A percentile compares a stretch with the other conserved stretches of the same genome.
phyloP scores from a whole-genome alignment of 2,888 invertebrate species.

The Hoplodrina ambigua region DNA sequence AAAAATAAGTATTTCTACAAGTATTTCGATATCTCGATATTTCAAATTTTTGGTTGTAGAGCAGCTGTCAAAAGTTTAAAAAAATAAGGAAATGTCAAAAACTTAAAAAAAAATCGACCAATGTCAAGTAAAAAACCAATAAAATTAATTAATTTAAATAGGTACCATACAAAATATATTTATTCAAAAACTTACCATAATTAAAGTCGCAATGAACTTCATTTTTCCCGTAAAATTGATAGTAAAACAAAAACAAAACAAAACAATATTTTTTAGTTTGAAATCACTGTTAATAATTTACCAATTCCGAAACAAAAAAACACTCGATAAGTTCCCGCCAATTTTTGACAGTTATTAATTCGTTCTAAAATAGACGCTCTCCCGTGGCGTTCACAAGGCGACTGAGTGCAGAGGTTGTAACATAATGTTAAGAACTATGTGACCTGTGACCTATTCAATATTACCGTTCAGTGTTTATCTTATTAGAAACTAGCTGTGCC shows the following conservation, averaged over 20 bases:
- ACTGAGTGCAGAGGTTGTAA: slow-evolving; percentile 54
- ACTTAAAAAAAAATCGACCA: too few species aligned
- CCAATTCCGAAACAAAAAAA: neutral
- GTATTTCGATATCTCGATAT: too few species aligned
- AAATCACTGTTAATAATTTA: too few species aligned
- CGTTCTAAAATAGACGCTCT: slow-evolving; percentile 45
- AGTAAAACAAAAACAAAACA: neutral
- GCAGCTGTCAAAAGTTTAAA: too few species aligned
- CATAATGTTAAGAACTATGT: slow-evolving; percentile 22
- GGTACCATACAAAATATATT: too few species aligned
- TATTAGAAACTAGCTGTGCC: slow-evolving; percentile 37
- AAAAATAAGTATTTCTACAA: too few species aligned
- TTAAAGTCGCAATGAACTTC: slow-evolving; percentile 20
- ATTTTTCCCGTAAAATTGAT: slow-evolving; percentile 17
- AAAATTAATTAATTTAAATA: too few species aligned
- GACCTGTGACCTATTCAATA: slow-evolving; percentile 62
- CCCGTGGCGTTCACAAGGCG: slow-evolving; percentile 49
- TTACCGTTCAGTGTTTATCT: slow-evolving; percentile 42
- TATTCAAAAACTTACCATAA: slow-evolving; percentile 46
- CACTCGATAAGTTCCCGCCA: slow-evolving; percentile 47
- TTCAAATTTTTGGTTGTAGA: too few species aligned
- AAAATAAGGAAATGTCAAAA: too few species aligned
- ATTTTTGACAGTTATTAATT: slow-evolving; percentile 41
- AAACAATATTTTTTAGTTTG: neutral
- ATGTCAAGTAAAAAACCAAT: too few species aligned